Base-by-base conservation (phyloP, 2,888 invertebrate species). In the Euzophera pinguis region DNA sequence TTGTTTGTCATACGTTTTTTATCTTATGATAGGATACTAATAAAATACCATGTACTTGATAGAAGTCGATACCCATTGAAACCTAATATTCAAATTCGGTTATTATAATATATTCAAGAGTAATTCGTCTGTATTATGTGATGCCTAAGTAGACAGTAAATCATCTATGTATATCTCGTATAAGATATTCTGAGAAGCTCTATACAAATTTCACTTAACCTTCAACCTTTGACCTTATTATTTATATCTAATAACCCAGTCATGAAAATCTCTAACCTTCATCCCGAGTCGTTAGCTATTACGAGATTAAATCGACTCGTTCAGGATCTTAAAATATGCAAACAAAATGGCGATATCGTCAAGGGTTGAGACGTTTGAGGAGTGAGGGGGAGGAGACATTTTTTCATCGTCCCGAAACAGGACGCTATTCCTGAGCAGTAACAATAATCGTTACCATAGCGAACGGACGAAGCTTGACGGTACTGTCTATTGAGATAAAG, bases 391-490 rank as follows among this genome's bases (percentile, higher is more conserved):
- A 29, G 13, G 27, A 13, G 45, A 45, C 45, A 45, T 45, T 45
- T 43, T 45, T 45, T 32, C 45, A 10, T 45, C 16, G 14, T 45
- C 10, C 45, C 43, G 29, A 43, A 43, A 43, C 43, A 45, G 45
- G 45, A 45, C 45, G 14, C 45, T 3, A 29, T 29, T 43, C 43
- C 34, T n/a, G 35, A 22, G 37, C 37, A 48, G 47, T 48, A 48
- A 48, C 47, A 48, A 48, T 48, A 48, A 48, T 37, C 35, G 37
- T 48, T 48, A 48, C 37, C 47, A 37, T 48, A 37, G 32, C 47
- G 22, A 37, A 48, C 37, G 4, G 34, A 4, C 14, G 41, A 41
- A 12, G 47, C 16, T 34, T 34, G 45, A 45, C 32, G 43, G 12
- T 22, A 7, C 13, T 8, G 32, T 14, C 13, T 6, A 37, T 1